phyloP scores from a whole-genome alignment of 2,797 vertebrate species.

The Sorex maritimensis region DNA sequence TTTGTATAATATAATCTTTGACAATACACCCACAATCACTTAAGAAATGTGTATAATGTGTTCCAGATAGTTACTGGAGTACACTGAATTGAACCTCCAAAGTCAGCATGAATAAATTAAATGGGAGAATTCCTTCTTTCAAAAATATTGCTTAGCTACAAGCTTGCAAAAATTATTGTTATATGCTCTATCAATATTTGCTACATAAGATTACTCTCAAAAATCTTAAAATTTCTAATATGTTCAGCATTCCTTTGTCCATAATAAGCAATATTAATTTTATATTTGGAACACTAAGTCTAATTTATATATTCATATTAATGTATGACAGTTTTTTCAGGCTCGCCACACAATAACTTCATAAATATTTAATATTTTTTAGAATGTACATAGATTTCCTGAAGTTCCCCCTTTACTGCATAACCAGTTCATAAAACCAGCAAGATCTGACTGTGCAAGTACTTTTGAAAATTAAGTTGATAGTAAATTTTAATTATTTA shows the following conservation, averaged over 20 bases:
- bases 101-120: background rate
- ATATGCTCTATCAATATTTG: background rate
- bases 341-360: constrained; percentile 2
- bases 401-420: constrained; percentile 36
- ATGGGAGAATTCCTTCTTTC: background rate
- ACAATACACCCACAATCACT: background rate
- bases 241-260: constrained; percentile 1
- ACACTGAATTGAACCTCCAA: background rate
- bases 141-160: constrained; percentile 2
- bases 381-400: constrained; percentile 66
- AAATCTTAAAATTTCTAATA: background rate
- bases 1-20: background rate
- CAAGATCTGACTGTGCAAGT: constrained; percentile 29
- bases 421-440: constrained; percentile 81
- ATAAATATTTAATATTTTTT: constrained; percentile 75
- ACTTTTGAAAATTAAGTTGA: constrained; percentile 70
- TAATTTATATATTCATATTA: constrained; percentile 42
- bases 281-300: background rate
- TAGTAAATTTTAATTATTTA: constrained; percentile 71
- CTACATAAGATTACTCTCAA: background rate
- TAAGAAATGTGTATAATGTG: background rate
- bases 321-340: constrained; percentile 51
- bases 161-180: background rate
- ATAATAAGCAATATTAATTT: background rate
- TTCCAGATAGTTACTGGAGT: background rate